Evolutionary conservation across 2,888 invertebrate genomes (phyloP), one percentile per base, ranked within the genome.

Genomic region (Helobdella robusta): DNA sequence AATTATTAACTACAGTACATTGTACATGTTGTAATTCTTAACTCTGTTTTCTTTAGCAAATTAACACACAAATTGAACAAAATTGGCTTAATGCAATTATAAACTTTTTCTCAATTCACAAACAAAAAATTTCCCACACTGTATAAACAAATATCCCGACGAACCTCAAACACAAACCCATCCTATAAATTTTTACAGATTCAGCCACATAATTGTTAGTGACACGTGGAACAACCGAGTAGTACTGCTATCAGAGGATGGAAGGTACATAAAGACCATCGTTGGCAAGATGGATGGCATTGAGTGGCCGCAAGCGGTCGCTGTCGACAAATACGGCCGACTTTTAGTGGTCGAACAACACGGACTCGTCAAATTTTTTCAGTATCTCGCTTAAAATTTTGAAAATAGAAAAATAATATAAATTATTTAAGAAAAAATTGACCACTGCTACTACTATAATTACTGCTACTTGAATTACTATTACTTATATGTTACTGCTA

Each of bases 191-290:
- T 20, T 28, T 36, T 28, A 35, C 25, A 62, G 52, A 25, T 70
- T 69, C 60, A 71, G 69, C 44, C 69, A 72, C 63, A 61, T 72
- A n/a, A 64, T 72, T 28, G 61, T 73, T 28, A 68, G 70, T 18
- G 71, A 70, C 67, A 73, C 71, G 52, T 71, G 71, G 71, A 72
- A 72, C 67, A 68, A 72, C 60, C 52, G 72, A 25, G 59, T 72
- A n/a, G 70, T 69, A 46, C 50, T 72, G 64, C 34, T 72, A 35
- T 64, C 68, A 4, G 67, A 68, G 44, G 69, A 72, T n/a, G 70
- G 70, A 3, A 34, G 65, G 52, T 70, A 68, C 64, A 44, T 69
- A 25, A 64, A 70, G n/a, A 67, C 64, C 60, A 66, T 72, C n/a
- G 64, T 71, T 35, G 67, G 68, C 48, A 67, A 68, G 40, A 64